Percentiles rank a stretch among this genome's conserved stretches.
Evolutionary conservation across 2,113 vertebrate genomes (phyloP).

Genomic region (Xenopus borealis): DNA sequence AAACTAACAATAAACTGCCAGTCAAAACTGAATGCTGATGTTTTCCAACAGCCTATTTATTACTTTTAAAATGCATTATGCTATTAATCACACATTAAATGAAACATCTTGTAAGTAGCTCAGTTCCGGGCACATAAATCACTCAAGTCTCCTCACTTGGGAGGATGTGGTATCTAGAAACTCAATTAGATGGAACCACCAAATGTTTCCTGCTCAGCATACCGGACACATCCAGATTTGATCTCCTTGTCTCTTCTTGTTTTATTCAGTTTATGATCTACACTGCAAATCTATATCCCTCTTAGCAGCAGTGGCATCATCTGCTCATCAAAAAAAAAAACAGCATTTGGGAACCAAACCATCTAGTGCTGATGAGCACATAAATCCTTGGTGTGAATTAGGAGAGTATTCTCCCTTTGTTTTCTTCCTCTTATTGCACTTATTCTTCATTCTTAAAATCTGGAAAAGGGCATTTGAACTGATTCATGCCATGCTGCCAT

Average conservation of each 20-base stretch:
- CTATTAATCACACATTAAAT: neutral
- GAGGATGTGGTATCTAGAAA: slow-evolving; percentile 5
- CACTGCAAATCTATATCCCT: neutral
- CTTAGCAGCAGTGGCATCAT: neutral
- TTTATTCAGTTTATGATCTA: slow-evolving; percentile 28
- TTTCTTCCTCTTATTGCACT: slow-evolving; percentile 2
- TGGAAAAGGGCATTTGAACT: slow-evolving; percentile 3
- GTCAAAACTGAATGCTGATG: neutral
- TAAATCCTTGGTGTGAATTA: slow-evolving; percentile 1
- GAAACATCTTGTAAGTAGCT: neutral
- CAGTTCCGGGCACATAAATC: slow-evolving; percentile 1
- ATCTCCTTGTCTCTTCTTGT: slow-evolving; percentile 5
- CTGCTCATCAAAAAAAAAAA: neutral
- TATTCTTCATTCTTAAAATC: slow-evolving; percentile 21
- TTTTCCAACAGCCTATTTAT: neutral
- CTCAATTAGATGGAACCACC: slow-evolving; percentile 16
- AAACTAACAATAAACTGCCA: neutral
- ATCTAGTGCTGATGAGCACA: neutral
- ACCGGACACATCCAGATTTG: slow-evolving; percentile 2
- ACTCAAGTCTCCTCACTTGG: slow-evolving; percentile 3
- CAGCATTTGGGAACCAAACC: slow-evolving; percentile 1
- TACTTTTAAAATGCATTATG: too few species aligned
- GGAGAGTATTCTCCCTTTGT: slow-evolving; percentile 3
- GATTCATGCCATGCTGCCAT: slow-evolving; percentile 19
- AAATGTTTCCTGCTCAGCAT: slow-evolving; percentile 2